These are phyloP conservation scores for Protosalanx chinensis DNA, from an alignment of 2,797 vertebrate species.

Conservation along the genomic window DNA sequence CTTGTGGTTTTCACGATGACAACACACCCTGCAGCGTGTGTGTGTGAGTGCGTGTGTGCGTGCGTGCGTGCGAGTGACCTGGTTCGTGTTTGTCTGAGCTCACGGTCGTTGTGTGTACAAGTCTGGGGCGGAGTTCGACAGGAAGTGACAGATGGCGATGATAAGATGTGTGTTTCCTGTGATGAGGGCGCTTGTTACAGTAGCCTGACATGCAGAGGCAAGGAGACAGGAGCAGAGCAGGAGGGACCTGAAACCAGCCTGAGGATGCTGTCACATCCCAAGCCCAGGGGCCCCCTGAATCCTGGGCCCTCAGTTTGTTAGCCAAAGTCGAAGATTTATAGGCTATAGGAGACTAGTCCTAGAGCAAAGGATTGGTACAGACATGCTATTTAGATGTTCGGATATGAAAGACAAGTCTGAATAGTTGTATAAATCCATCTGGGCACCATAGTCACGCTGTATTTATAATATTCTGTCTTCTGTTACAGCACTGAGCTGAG, in stretches of 20 bases:
- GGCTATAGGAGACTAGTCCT: too few species aligned
- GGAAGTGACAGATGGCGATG: neutral
- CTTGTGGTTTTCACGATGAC: too few species aligned
- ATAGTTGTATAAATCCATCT: neutral
- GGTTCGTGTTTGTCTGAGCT: too few species aligned
- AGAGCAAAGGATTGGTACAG: too few species aligned
- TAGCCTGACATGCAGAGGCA: too few species aligned
- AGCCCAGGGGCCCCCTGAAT: too few species aligned
- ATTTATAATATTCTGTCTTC: slow-evolving; percentile 9
- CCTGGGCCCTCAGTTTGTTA: too few species aligned
- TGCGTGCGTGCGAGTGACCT: neutral
- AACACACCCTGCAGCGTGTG: too few species aligned
- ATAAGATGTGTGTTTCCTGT: neutral
- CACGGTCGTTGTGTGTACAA: neutral
- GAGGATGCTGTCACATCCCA: too few species aligned
- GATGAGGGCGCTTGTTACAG: neutral
- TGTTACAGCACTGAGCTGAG: neutral
- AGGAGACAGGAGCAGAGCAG: neutral
- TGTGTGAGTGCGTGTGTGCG: neutral
- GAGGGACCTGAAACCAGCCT: neutral
- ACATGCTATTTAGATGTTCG: too few species aligned
- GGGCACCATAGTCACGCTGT: neutral
- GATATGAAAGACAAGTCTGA: neutral
- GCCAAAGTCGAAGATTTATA: too few species aligned
- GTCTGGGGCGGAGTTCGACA: neutral